These are phyloP conservation scores for Frankliniella fusca DNA, from an alignment of 2,888 invertebrate genomes.

Conservation along the genomic window DNA sequence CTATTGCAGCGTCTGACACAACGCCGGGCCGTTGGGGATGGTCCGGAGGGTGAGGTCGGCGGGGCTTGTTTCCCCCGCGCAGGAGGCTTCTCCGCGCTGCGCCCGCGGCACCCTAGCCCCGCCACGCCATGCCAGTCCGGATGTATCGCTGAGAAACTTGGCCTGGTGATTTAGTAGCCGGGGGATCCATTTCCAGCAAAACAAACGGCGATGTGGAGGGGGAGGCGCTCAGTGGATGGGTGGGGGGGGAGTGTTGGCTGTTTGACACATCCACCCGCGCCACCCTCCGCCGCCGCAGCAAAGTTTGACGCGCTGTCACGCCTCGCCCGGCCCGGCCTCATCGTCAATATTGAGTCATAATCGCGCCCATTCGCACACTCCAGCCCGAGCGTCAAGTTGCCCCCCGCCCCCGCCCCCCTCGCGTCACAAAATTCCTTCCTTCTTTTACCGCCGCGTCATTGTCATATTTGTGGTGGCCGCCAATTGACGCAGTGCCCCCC, in stretches of 20 bases:
- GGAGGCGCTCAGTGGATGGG: background rate
- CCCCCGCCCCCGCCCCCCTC: too few species aligned
- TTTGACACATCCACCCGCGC: background rate
- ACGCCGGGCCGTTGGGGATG: background rate
- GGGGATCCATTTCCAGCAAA: background rate
- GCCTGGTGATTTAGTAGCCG: background rate
- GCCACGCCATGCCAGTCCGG: background rate
- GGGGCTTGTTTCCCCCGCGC: too few species aligned
- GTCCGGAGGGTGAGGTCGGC: too few species aligned
- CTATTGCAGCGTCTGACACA: background rate
- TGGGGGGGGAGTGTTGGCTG: background rate
- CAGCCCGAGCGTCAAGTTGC: too few species aligned
- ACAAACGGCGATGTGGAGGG: background rate
- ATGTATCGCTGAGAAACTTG: background rate
- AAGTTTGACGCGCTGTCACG: background rate
- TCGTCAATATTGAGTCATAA: too few species aligned
- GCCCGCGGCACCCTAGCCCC: background rate
- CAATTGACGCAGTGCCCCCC: background rate
- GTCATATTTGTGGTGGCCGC: background rate
- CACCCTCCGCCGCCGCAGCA: background rate
- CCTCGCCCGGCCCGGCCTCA: background rate
- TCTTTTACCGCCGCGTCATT: too few species aligned
- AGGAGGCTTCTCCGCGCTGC: background rate
- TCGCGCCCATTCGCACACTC: too few species aligned
- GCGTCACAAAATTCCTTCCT: too few species aligned